Evolutionary conservation across 2,797 vertebrate genomes (phyloP).

Genomic region (Microhierax caerulescens): DNA sequence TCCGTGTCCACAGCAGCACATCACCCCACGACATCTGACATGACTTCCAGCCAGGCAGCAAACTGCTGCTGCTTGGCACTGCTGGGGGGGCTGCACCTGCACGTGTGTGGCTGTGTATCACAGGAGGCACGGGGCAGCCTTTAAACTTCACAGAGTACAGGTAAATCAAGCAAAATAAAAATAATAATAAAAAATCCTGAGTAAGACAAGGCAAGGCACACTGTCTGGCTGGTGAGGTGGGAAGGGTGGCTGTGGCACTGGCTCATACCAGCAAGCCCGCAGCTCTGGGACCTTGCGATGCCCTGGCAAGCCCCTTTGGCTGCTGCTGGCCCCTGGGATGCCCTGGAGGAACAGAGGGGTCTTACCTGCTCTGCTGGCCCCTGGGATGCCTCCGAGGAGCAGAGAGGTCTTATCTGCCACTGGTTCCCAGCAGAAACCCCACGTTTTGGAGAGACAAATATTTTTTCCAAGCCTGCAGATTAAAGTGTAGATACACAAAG

Average conservation of each 20-base stretch:
- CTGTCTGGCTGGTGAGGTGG: not conserved
- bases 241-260: not conserved
- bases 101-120: fast-evolving
- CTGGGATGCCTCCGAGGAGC: not conserved
- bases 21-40: fast-evolving
- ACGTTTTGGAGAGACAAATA: not conserved
- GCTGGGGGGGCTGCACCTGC: not conserved
- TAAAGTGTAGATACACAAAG: not conserved
- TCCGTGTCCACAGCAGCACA: not conserved
- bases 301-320: not conserved
- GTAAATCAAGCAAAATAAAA: not conserved
- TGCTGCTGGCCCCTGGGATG: not conserved
- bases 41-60: not conserved
- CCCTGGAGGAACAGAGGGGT: not conserved
- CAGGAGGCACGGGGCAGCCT: not conserved
- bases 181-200: not conserved
- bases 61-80: too few relatives aligned
- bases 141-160: not conserved
- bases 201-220: not conserved
- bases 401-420: not conserved
- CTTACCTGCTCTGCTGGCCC: not conserved
- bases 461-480: not conserved
- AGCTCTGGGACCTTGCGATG: not conserved
- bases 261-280: fast-evolving
- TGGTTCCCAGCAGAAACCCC: not conserved